Percentiles rank a stretch among this genome's conserved stretches.
Evolutionary conservation across 2,797 vertebrate species (phyloP).

Genomic region (Coregonus suidteri): DNA sequence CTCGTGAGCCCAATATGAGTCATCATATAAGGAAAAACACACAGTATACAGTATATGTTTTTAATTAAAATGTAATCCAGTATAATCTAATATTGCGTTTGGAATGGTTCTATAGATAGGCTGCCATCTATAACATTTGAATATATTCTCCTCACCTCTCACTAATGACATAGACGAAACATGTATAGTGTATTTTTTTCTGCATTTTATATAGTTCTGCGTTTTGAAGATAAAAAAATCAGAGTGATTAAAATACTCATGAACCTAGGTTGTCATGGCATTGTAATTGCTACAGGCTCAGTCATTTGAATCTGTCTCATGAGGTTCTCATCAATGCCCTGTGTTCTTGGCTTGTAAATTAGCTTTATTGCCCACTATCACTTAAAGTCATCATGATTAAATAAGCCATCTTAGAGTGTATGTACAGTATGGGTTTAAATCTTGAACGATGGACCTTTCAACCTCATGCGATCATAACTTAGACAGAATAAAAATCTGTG

Average conservation of each 20-base stretch:
- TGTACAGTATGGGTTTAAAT: constrained; percentile 3
- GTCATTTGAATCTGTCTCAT: neutral
- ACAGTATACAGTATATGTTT: neutral
- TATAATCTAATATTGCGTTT: neutral
- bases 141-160: neutral
- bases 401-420: constrained; percentile 6
- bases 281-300: neutral
- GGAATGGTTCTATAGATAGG: neutral
- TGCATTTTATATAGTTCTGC: too few relatives aligned
- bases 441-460: neutral
- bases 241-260: neutral
- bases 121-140: too few relatives aligned
- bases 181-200: neutral
- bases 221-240: neutral
- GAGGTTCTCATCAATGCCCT: neutral
- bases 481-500: neutral
- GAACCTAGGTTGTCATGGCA: neutral
- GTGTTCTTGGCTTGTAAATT: neutral
- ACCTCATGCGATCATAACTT: constrained; percentile 3
- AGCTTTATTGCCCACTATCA: neutral
- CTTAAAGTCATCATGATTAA: constrained; percentile 10
- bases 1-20: too few relatives aligned
- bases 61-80: neutral
- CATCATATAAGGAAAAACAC: neutral
- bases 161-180: neutral